phyloP scores from a whole-genome alignment of 2,797 vertebrate species.

The Prunella strophiata region DNA sequence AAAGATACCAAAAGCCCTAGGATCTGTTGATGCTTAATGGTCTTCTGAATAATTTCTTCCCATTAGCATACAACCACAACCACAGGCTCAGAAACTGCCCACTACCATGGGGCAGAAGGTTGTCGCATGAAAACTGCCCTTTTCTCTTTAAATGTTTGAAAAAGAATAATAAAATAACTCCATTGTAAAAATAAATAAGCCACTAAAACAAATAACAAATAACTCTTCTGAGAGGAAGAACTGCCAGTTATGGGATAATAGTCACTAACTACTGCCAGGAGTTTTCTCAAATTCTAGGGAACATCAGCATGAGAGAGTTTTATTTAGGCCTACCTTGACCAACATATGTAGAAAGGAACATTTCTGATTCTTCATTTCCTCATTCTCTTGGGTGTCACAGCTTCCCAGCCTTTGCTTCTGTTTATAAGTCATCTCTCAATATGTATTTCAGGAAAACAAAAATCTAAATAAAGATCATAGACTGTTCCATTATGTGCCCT shows the following conservation, averaged over 20 bases:
- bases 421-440: constrained; percentile 75
- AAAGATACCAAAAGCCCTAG: neutral
- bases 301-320: neutral
- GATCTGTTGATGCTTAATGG: neutral
- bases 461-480: constrained; percentile 79
- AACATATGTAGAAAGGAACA: constrained; percentile 25
- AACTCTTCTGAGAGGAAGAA: neutral
- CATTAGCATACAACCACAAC: neutral
- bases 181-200: neutral
- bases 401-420: constrained; percentile 74
- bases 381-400: constrained; percentile 70
- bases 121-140: neutral
- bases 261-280: neutral
- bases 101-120: neutral
- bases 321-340: neutral
- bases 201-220: neutral
- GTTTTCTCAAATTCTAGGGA: neutral
- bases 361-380: constrained; percentile 65
- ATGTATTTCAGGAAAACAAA: constrained; percentile 71
- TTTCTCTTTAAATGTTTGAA: neutral
- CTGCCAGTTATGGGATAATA: neutral
- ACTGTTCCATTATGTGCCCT: constrained; percentile 76
- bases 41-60: neutral
- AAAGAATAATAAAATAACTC: neutral
- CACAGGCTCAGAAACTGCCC: neutral